Conservation (phyloP, 2,113 vertebrate genomes). For the Nerophis ophidion region DNA sequence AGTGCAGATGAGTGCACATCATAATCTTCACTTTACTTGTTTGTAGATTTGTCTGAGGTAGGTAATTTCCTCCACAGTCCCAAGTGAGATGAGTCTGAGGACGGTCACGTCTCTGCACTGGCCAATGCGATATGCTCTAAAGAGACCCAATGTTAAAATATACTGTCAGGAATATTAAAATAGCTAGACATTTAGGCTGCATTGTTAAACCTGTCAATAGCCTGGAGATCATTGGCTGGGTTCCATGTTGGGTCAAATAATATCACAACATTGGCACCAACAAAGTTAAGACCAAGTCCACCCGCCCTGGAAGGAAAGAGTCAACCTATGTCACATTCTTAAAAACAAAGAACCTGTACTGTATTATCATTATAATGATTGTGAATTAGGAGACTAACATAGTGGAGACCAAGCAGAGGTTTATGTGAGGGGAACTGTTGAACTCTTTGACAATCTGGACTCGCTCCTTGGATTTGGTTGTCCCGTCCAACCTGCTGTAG, state of each 20-base stretch:
- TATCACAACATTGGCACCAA: constrained; percentile 92
- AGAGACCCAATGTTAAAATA: constrained; percentile 9
- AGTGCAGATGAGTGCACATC: not conserved
- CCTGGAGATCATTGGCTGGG: constrained; percentile 96
- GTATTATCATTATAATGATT: not conserved
- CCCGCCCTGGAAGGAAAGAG: constrained; percentile 78
- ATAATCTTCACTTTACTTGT: constrained; percentile 74
- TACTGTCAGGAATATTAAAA: not conserved
- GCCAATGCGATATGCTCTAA: constrained; percentile 92
- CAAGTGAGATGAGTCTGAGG: constrained; percentile 88
- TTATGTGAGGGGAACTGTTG: constrained; percentile 81
- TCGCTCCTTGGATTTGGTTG: constrained; percentile 87
- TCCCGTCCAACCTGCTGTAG: constrained; percentile 88
- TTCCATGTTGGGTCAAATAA: constrained; percentile 98
- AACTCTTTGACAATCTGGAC: constrained; percentile 89
- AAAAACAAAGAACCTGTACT: not conserved
- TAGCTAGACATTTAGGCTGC: not conserved
- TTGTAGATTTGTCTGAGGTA: constrained; percentile 95
- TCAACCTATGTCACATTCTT: not conserved
- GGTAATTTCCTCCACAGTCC: constrained; percentile 93
- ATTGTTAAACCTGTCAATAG: constrained; percentile 82
- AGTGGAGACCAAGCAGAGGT: constrained; percentile 92
- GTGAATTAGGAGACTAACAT: constrained; percentile 75
- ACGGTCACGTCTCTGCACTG: constrained; percentile 91
- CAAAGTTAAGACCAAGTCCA: constrained; percentile 93